Evolutionary conservation across 2,888 invertebrate genomes (phyloP), one percentile per base, ranked within the genome.

Genomic region (Volucella zonaria): DNA sequence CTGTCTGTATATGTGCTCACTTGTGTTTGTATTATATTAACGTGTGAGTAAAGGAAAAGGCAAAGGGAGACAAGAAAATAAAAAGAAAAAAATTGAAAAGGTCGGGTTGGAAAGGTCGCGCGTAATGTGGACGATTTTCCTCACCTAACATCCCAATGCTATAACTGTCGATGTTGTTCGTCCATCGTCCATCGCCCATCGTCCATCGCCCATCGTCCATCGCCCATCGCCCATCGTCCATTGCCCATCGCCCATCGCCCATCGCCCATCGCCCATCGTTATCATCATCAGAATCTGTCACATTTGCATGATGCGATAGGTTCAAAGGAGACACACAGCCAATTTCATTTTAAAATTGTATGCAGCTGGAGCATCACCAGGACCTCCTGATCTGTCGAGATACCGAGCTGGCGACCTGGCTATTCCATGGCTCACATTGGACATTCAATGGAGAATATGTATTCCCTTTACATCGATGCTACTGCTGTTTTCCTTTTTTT

Each of bases 241-340:
- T n/a, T n/a, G n/a, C n/a, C n/a, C n/a, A n/a, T n/a, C n/a, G n/a
- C n/a, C n/a, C n/a, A n/a, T 62, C 49, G 67, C 68, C 51, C 43
- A 31, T 52, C 58, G 40, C 49, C 31, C 31, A 31, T 31, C 31
- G 31, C 6, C 6, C 23, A 23, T 23, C 23, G 23, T 23, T 0
- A 68, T 61, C 75, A 62, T 73, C 75, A 75, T 67, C 52, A 43
- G 64, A 64, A 58, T 73, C 74, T 59, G 59, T 76, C 79, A 61
- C 71, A 70, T 79, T 83, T 79, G 75, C 83, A 79, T 79, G 75
- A 79, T 75, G 75, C 59, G 70, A 79, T 71, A 67, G 75, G 54
- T 68, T 15, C 70, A 42, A 77, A 45, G 38, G 71, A 75, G 61
- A 79, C 76, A 83, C 83, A 62, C 75, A 45, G 74, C 64, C 74